Evolutionary conservation across 2,797 vertebrate genomes (phyloP), one percentile per base, ranked within the genome.

Genomic region (Falco biarmicus): DNA sequence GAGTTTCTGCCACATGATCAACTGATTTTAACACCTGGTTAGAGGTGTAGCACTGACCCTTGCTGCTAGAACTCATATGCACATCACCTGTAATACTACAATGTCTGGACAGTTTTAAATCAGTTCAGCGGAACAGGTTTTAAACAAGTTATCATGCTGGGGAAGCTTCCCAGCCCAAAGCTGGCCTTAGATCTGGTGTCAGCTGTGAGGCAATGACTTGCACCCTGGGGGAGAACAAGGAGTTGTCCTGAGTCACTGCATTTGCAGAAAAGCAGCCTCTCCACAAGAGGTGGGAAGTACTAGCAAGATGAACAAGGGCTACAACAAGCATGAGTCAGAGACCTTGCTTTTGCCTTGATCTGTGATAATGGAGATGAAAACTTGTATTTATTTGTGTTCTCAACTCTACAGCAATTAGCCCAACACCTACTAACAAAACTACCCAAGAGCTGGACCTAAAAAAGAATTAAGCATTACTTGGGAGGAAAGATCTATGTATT

Each of bases 241-340:
- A 93, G 82, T 14, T 87, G 78, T 89, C 87, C 87, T 78, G 84
- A 96, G 84, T 87, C 90, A 95, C 77, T 63, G 81, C 41, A 43
- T 78, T 91, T 87, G 75, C 51, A 85, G 84, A 85, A 92, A 89
- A 89, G 75, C 88, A 90, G 73, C 57, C 43, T 80, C n/a, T 64
- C 50, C 31, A 29, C 65, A 94, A 81, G 65, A 87, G 76, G 82
- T 50, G 50, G 78, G 84, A 91, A 75, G 11, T 69, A 84, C 54
- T 48, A 89, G 43, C 43, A 91, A 65, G 47, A 91, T 59, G 81
- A 95, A 57, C 84, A 87, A 77, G 20, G 50, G 75, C 59, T 84
- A 63, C 37, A 86, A 79, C 65, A 28, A 84, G 73, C 34, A 13
- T 82, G 92, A 95, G 69, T 92, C 87, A 91, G 34, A 91, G 54